These are phyloP conservation scores for Trachymyrmex septentrionalis DNA, from an alignment of 1,140 invertebrate genomes.

Conservation along the genomic window DNA sequence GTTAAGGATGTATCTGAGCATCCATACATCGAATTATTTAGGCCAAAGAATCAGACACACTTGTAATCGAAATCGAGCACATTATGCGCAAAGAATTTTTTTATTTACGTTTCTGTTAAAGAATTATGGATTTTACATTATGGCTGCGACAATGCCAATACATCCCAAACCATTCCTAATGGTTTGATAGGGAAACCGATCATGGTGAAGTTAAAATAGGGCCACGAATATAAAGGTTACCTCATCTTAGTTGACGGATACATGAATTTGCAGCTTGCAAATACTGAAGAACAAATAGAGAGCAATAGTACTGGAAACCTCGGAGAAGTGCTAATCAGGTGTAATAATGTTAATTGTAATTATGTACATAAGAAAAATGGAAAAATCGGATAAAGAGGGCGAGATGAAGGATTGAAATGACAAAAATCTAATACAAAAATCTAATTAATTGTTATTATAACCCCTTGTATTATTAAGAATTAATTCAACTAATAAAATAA, in stretches of 20 bases:
- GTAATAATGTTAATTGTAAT: constrained; percentile 99
- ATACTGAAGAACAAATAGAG: constrained; percentile 99
- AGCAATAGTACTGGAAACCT: constrained; percentile 96
- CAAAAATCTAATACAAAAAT: constrained; percentile 47
- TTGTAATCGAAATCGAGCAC: background rate
- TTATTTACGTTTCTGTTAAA: background rate
- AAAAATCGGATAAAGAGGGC: constrained; percentile 99
- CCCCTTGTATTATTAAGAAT: constrained; percentile 54
- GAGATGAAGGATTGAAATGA: constrained; percentile 95
- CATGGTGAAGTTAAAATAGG: constrained; percentile 99
- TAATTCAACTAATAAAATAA: constrained; percentile 35
- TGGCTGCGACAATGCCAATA: constrained; percentile 96
- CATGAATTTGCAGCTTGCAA: constrained; percentile 99
- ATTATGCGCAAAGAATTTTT: background rate
- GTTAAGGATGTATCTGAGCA: constrained; percentile 47
- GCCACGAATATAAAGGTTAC: constrained; percentile 99
- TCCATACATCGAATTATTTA: constrained; percentile 56
- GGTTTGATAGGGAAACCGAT: constrained; percentile 98
- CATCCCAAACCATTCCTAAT: constrained; percentile 99
- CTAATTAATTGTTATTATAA: constrained; percentile 35
- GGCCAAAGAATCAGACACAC: constrained; percentile 18
- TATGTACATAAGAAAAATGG: constrained; percentile 97
- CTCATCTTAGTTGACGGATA: constrained; percentile 99
- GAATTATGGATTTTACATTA: constrained; percentile 78
- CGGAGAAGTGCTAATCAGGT: constrained; percentile 98